Percentiles rank a stretch among this genome's conserved stretches.
Conservation (phyloP, 2,797 vertebrate species). For the Pygocentrus nattereri region DNA sequence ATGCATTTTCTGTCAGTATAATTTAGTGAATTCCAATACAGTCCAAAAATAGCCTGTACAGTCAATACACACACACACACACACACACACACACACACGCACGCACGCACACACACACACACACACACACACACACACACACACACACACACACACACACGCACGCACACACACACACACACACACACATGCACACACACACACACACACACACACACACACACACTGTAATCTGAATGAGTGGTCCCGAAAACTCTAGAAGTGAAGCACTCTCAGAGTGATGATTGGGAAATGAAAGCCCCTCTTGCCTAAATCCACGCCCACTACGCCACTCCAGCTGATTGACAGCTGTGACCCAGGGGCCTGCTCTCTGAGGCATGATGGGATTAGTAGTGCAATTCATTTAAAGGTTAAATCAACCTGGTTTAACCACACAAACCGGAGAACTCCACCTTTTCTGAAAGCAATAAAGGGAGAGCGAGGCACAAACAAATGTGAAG, state of each 20-base stretch:
- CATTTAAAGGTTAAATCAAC: constrained; percentile 46
- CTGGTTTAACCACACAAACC: constrained; percentile 7
- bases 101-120: constrained; percentile 1
- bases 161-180: not conserved
- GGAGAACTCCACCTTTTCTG: not conserved
- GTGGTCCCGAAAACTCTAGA: constrained; percentile 12
- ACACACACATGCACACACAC: not conserved
- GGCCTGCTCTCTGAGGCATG: constrained; percentile 36
- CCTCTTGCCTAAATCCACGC: not conserved
- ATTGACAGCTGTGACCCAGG: constrained; percentile 32
- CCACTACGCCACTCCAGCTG: not conserved
- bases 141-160: not conserved
- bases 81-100: not conserved
- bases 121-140: not conserved
- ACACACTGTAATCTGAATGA: not conserved
- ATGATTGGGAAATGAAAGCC: constrained; percentile 34
- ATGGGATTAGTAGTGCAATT: constrained; percentile 47
- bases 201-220: not conserved
- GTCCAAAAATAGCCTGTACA: constrained; percentile 40
- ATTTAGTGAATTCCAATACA: constrained; percentile 59
- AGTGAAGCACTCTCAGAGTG: not conserved
- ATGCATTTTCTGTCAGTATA: constrained; percentile 50
- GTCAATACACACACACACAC: constrained; percentile 27
- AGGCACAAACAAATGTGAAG: too few relatives aligned
- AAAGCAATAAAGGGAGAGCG: too few relatives aligned